These are phyloP conservation scores for Mantis religiosa DNA, from an alignment of 2,888 invertebrate genomes.

Conservation along the genomic window DNA sequence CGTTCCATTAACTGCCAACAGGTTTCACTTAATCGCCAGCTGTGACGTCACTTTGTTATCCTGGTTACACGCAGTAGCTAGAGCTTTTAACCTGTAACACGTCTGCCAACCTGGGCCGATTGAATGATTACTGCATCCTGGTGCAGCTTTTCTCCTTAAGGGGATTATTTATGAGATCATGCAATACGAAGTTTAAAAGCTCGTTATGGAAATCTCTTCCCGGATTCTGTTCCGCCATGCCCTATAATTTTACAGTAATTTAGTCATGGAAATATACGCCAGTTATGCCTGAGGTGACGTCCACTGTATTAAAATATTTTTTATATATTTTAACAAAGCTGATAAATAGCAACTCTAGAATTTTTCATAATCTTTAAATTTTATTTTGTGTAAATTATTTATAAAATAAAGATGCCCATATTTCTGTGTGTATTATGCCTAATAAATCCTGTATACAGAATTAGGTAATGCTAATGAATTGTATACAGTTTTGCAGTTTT, in stretches of 20 bases:
- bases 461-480: no score
- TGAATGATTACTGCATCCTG: not conserved
- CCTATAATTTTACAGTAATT: not conserved
- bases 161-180: not conserved
- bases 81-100: not conserved
- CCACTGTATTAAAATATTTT: no score
- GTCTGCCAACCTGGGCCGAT: not conserved
- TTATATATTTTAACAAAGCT: no score
- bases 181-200: not conserved
- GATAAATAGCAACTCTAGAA: no score
- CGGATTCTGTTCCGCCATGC: not conserved
- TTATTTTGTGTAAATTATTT: no score
- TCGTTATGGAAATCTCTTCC: not conserved
- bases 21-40: not conserved
- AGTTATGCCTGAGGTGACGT: not conserved
- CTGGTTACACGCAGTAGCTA: not conserved
- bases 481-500: no score
- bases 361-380: no score
- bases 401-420: no score
- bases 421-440: no score
- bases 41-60: not conserved
- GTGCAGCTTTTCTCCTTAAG: not conserved
- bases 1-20: not conserved
- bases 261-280: not conserved
- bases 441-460: no score